A percentile compares a stretch with the other conserved stretches of the same genome.
Conservation (phyloP, 2,888 invertebrate genomes). For the Scotopteryx bipunctaria region DNA sequence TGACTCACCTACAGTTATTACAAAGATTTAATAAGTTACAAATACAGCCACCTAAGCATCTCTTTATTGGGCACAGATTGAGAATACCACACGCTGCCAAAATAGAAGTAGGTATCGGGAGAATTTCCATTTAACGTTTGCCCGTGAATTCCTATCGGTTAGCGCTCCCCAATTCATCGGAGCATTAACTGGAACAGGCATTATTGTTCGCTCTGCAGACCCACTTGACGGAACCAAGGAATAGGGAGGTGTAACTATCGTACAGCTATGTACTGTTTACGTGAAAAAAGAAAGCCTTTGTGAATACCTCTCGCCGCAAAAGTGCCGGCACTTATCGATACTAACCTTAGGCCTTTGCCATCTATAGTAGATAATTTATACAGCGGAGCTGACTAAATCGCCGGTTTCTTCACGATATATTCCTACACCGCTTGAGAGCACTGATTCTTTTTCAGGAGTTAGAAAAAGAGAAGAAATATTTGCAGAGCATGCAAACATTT, state of each 20-base stretch:
- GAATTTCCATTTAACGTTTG: slow-evolving; percentile 59
- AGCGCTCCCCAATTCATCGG: slow-evolving; percentile 56
- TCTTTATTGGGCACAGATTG: slow-evolving; percentile 9
- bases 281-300: slow-evolving; percentile 2
- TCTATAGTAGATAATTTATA: too few relatives aligned
- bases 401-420: too few relatives aligned
- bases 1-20: too few relatives aligned
- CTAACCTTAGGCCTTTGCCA: too few relatives aligned
- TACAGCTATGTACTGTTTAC: background rate
- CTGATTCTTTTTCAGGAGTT: too few relatives aligned
- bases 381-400: background rate
- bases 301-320: background rate
- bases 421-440: too few relatives aligned
- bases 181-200: slow-evolving; percentile 67
- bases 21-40: too few relatives aligned
- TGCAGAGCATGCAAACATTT: too few relatives aligned
- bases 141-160: slow-evolving; percentile 51
- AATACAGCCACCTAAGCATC: background rate
- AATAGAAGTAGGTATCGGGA: slow-evolving; percentile 42
- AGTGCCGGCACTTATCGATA: background rate
- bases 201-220: slow-evolving; percentile 61
- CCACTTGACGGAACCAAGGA: slow-evolving; percentile 51
- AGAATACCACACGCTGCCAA: slow-evolving; percentile 33
- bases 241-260: slow-evolving; percentile 20
- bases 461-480: too few relatives aligned